A percentile compares a stretch with the other conserved stretches of the same genome.
Conservation (phyloP, 2,888 invertebrate genomes). For the Onthophagus sagittarius region DNA sequence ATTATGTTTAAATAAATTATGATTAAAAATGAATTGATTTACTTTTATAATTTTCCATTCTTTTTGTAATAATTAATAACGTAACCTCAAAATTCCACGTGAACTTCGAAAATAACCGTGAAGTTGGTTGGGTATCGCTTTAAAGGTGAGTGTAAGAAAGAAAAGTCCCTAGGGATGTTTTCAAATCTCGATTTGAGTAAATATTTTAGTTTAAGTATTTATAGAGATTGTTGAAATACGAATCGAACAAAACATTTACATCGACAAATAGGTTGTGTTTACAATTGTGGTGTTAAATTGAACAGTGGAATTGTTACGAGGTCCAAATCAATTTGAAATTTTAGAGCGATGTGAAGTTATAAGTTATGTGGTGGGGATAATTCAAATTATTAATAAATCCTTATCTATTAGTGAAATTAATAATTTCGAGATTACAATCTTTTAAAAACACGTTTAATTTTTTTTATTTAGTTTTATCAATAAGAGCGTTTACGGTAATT, state of each 20-base stretch:
- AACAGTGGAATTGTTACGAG: not conserved
- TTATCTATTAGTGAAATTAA: not conserved
- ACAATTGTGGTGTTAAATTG: not conserved
- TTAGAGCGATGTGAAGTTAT: not conserved
- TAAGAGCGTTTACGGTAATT: no score
- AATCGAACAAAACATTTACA: not conserved
- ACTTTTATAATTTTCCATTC: conserved; percentile 27
- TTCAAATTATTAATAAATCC: not conserved
- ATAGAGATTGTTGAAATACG: not conserved
- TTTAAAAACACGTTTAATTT: not conserved
- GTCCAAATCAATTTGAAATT: not conserved
- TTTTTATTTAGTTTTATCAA: not conserved
- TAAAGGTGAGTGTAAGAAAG: not conserved
- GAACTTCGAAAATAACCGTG: not conserved
- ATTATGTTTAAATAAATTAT: not conserved
- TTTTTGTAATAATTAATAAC: not conserved
- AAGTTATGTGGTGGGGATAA: not conserved
- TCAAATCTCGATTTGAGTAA: not conserved
- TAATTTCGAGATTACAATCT: not conserved
- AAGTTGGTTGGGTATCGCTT: not conserved
- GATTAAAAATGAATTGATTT: conserved; percentile 4
- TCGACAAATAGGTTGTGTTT: not conserved
- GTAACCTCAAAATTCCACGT: not conserved
- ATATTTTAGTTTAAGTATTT: not conserved
- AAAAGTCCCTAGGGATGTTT: not conserved